Base-by-base conservation (phyloP, 2,113 vertebrate species). In the Podilymbus podiceps region DNA sequence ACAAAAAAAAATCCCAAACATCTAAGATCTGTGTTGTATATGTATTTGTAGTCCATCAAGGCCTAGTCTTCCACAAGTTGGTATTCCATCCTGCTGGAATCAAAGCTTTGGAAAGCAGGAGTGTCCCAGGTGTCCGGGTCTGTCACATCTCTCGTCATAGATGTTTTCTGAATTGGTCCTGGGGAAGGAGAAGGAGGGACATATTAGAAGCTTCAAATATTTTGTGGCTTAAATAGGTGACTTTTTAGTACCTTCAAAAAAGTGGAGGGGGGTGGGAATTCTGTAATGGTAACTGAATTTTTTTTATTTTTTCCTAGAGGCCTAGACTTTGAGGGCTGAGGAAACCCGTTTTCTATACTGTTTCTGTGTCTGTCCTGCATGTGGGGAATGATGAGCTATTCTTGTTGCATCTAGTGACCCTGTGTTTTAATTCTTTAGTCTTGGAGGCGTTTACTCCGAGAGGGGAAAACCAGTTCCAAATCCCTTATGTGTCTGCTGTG, bases 21-120 rank as follows among this genome's bases (percentile, higher is more conserved):
- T 77, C 91, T 62, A 83, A 93, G 93, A 31, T 40, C 8, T 89
- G 52, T 87, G 49, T 58, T 78, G 40, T 86, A n/a, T 49, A 15
- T 90, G 19, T 94, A 69, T 89, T 92, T 56, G 16, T 77, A 97
- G 96, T 96, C 94, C 92, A 53, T 47, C 38, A 50, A 92, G 83
- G 89, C 88, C 31, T 71, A 35, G 72, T 55, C 33, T 84, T 75
- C 53, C 75, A 74, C 62, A 52, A 66, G 87, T 3, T 81, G 42
- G 47, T 55, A 30, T 85, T 63, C 24, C 47, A 56, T 96, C 80
- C 73, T 95, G 84, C 92, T 94, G 94, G 85, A 89, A 84, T 96
- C 90, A 94, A 91, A 94, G 78, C 87, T 84, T 85, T 81, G 72
- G 96, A 88, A 94, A 92, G 88, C 9, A 6, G 76, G 77, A 68